Conservation (phyloP, 2,888 invertebrate genomes). For the Hecatera dysodea region DNA sequence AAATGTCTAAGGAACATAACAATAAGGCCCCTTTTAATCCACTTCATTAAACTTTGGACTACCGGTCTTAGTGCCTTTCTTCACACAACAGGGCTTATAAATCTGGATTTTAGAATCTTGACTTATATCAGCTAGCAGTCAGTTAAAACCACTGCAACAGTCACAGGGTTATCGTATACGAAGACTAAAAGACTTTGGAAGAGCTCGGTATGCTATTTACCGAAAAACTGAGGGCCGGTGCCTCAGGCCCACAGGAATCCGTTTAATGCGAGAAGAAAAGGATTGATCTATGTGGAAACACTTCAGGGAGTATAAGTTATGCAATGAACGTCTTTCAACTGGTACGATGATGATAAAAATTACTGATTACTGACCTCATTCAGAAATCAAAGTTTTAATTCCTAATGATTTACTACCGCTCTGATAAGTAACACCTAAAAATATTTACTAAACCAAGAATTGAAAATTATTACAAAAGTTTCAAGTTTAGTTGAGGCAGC, state of each 20-base stretch:
- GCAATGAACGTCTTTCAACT: background rate
- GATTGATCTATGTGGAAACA: background rate
- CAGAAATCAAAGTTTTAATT: constrained; percentile 14
- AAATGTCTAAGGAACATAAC: constrained; percentile 22
- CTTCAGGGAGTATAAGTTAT: background rate
- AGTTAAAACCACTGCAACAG: background rate
- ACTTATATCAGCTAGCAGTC: constrained; percentile 19
- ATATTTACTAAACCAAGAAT: constrained; percentile 23
- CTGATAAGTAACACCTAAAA: constrained; percentile 12
- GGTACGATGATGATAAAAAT: background rate
- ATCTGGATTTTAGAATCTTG: constrained; percentile 15
- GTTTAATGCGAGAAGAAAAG: background rate
- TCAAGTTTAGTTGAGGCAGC: constrained; percentile 6
- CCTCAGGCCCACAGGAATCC: too few species aligned
- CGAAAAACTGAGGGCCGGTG: background rate
- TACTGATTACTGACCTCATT: constrained; percentile 15
- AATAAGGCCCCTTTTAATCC: constrained; percentile 7
- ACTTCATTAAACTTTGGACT: background rate
- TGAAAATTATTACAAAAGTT: constrained; percentile 23
- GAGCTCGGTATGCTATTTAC: background rate
- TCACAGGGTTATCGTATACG: constrained; percentile 4
- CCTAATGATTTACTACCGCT: background rate
- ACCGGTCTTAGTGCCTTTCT: background rate
- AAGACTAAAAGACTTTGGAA: background rate
- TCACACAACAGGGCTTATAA: background rate